These are phyloP conservation scores for Adelges cooleyi DNA, from an alignment of 1,140 invertebrate species.

Conservation along the genomic window DNA sequence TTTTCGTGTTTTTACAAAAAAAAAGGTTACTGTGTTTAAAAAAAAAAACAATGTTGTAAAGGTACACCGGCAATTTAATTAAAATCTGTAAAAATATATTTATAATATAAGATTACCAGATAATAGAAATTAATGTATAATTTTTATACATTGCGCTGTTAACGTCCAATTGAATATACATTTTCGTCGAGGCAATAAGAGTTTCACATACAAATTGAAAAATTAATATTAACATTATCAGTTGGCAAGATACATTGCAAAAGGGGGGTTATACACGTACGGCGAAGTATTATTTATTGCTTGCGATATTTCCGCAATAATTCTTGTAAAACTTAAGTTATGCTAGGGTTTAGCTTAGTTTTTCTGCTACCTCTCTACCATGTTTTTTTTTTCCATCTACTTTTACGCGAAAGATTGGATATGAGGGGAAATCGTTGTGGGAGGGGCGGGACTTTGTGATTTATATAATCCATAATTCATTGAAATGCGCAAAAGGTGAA, in stretches of 20 bases:
- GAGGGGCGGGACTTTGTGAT: neutral
- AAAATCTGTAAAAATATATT: too few relatives aligned
- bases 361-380: neutral
- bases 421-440: neutral
- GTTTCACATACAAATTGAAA: neutral
- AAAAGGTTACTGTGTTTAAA: too few relatives aligned
- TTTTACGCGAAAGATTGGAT: too few relatives aligned
- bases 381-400: neutral
- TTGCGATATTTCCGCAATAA: constrained; percentile 4
- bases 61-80: too few relatives aligned
- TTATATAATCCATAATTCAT: constrained; percentile 24
- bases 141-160: too few relatives aligned
- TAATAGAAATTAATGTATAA: too few relatives aligned
- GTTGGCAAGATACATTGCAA: too few relatives aligned
- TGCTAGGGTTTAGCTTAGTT: neutral
- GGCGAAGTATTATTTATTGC: constrained; percentile 20
- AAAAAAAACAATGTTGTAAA: too few relatives aligned
- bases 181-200: too few relatives aligned
- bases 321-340: neutral
- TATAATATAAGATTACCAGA: too few relatives aligned
- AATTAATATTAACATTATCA: neutral
- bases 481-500: neutral
- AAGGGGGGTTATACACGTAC: neutral
- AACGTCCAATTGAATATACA: too few relatives aligned
- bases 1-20: too few relatives aligned